A percentile compares a stretch with the other conserved stretches of the same genome.
These are phyloP conservation scores for Mus spretus DNA, from an alignment of 2,797 vertebrate species.

Conservation along the genomic window DNA sequence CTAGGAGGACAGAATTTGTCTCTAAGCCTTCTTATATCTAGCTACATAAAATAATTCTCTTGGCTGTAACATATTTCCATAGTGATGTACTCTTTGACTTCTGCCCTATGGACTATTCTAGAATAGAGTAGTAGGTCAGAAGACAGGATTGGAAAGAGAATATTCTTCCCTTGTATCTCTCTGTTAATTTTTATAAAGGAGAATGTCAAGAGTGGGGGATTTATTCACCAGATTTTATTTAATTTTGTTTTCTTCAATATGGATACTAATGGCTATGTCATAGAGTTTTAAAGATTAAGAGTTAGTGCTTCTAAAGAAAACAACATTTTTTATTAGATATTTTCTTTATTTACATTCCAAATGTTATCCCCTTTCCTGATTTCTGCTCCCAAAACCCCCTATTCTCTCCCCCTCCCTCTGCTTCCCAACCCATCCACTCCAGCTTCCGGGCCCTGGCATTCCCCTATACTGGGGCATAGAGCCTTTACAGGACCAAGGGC, in stretches of 20 bases:
- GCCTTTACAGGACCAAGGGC: too few relatives aligned
- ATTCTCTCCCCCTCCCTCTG: too few relatives aligned
- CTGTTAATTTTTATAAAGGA: not conserved
- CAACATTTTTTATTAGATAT: not conserved
- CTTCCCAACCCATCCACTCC: too few relatives aligned
- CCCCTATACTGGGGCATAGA: too few relatives aligned
- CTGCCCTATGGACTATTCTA: too few relatives aligned
- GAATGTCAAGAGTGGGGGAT: not conserved
- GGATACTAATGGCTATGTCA: not conserved
- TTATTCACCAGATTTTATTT: not conserved
- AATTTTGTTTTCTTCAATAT: not conserved
- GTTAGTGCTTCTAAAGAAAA: not conserved
- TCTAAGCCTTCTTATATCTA: not conserved
- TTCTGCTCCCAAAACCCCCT: too few relatives aligned
- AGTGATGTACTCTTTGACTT: not conserved
- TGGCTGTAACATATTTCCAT: too few relatives aligned
- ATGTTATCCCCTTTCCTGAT: too few relatives aligned
- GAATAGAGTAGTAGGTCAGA: not conserved
- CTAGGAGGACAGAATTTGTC: not conserved
- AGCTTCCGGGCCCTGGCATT: too few relatives aligned
- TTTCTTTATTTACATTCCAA: too few relatives aligned
- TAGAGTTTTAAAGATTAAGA: not conserved
- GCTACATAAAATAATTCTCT: not conserved
- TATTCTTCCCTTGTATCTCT: not conserved
- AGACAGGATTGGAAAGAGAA: not conserved